Evolutionary conservation across 1,140 invertebrate genomes (phyloP).

Genomic region (Brachystomella parvula): DNA sequence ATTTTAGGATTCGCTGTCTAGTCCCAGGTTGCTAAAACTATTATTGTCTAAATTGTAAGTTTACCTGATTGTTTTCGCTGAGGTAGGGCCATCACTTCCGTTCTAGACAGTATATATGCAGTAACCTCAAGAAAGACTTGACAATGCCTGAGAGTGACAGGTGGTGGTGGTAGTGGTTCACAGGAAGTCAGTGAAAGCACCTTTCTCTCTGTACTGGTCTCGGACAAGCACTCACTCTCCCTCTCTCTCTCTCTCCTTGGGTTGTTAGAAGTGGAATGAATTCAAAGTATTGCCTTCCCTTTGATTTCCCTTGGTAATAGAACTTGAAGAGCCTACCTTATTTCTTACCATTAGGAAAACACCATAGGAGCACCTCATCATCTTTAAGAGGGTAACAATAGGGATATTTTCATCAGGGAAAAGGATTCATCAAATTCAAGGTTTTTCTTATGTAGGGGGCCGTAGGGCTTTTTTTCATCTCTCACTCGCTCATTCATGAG

Average conservation of each 20-base stretch:
- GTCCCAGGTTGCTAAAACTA: no score
- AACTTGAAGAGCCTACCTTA: neutral
- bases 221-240: no score
- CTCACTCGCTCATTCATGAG: neutral
- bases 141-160: neutral
- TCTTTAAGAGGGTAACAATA: neutral
- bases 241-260: no score
- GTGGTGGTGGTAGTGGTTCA: no score
- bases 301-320: conserved; percentile 8
- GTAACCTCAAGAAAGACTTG: neutral
- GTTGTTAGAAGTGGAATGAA: neutral
- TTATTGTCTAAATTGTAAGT: no score
- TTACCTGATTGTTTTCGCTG: no score
- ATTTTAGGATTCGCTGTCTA: no score
- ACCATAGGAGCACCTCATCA: neutral
- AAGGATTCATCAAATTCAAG: conserved; percentile 3
- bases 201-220: neutral
- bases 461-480: neutral
- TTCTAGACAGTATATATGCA: no score
- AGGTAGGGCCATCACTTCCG: no score
- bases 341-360: neutral
- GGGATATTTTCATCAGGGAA: neutral
- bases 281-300: conserved; percentile 3
- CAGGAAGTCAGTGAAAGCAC: neutral
- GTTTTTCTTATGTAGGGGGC: neutral